Base-by-base conservation (phyloP, 2,113 vertebrate species). In the Bagarius yarrelli region DNA sequence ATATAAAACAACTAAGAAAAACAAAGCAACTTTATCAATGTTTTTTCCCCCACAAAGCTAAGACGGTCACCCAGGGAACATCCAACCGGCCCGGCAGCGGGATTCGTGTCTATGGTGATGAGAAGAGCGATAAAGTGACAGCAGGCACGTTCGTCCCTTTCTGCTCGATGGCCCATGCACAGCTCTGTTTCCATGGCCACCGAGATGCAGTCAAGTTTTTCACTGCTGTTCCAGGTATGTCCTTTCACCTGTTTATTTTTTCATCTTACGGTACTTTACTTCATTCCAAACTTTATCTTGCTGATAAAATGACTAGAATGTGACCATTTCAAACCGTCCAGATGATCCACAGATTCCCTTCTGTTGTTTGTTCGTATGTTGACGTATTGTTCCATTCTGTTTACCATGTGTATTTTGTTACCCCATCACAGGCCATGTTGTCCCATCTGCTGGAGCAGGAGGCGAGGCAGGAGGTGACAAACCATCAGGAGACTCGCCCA, bases 131-230 rank as follows among this genome's bases (percentile, higher is more conserved):
- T 91, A 98, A 96, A 89, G 96, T 99, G 85, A 98, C 95, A 0
- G 94, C 98, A 0, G 98, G 96, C 76, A 99, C 97, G 0, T 96
- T 97, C 32, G 94, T 99, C 19, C 98, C 98, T 0, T 99, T 95
- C 83, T 99, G 98, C 80, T 99, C 96, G 27, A 99, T 99, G 98
- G 96, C 96, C 40, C 96, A 99, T 0, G 98, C 98, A 0, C 98
- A 99, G 87, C 96, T 99, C 75, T 98, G 96, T 88, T 99, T 99
- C 91, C 97, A 99, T 0, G 98, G 98, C 15, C 98, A 99, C 92
- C 88, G 97, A 8, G 97, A 99, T 53, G 98, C 98, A 3, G 98
- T 99, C 13, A 98, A 99, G 81, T 99, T 99, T 93, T 99, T 99
- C 87, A 94, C 97, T 0, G 96, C 98, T 11, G 96, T 99, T 71